Evolutionary conservation across 2,888 invertebrate species (phyloP), one percentile per base, ranked within the genome.

Genomic region (Dynastes grantii): DNA sequence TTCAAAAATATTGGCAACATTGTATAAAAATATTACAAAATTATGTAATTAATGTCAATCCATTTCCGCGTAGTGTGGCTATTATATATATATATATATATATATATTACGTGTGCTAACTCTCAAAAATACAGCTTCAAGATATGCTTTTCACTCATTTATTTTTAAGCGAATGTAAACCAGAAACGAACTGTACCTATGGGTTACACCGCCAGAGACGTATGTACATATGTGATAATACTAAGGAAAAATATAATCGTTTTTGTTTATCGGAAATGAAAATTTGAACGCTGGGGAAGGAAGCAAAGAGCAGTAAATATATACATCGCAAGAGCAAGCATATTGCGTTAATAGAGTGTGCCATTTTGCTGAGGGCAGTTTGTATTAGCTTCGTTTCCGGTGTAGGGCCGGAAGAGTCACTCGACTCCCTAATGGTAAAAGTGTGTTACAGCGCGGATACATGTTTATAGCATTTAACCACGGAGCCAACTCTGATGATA

Each of bases 381-480:
- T 85, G 85, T 85, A 84, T 84, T 85, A 84, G 80, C 82, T 84
- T 82, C 83, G 84, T 84, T 85, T 86, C 86, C 85, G 84, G 84
- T 81, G 80, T 83, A 81, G 81, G 84, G 83, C 85, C 85, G 85
- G 86, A 86, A 86, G 85, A 86, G 85, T 85, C 85, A 85, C 85
- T 86, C 83, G 73, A 58, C 82, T 84, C 81, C 82, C 85, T 87
- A 87, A 87, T 86, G 86, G 85, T 85, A 85, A 87, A 86, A 86
- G 85, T 86, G 82, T 86, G 87, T 86, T 86, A 84, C 83, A 83
- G 84, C 83, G 79, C 83, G 85, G 85, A 83, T 86, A 87, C 87
- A 87, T 86, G 87, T 85, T 87, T 87, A 87, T 86, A 85, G 85
- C 87, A 87, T 87, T 87, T 87, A 86, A 85, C 58, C 55, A 45